Conservation (phyloP, 1,140 invertebrate genomes). For the Euschistus heros region DNA sequence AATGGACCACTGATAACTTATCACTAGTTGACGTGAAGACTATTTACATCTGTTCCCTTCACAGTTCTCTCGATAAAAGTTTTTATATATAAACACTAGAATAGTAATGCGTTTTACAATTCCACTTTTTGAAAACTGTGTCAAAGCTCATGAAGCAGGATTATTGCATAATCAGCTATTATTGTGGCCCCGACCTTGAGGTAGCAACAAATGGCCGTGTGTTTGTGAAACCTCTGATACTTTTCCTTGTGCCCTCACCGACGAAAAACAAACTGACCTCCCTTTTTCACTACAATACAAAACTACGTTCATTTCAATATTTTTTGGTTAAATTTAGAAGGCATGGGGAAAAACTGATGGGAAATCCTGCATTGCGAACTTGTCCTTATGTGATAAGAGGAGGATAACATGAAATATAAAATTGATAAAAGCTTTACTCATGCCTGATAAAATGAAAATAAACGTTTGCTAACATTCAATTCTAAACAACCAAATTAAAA, state of each 20-base stretch:
- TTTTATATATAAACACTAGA: background rate
- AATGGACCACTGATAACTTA: background rate
- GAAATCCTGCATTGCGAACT: too few species aligned
- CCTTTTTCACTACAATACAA: too few species aligned
- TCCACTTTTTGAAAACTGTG: slow-evolving; percentile 3
- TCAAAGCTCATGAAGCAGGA: slow-evolving; percentile 10
- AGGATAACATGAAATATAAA: too few species aligned
- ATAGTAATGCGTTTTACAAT: too few species aligned
- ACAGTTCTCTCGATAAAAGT: background rate
- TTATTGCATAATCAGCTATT: slow-evolving; percentile 17
- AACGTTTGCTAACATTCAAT: too few species aligned
- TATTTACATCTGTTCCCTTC: background rate
- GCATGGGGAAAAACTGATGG: too few species aligned
- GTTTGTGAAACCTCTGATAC: slow-evolving; percentile 13
- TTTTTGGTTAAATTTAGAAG: too few species aligned
- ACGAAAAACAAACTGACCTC: background rate
- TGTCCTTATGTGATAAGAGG: too few species aligned
- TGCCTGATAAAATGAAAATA: too few species aligned
- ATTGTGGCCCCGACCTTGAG: slow-evolving; percentile 15
- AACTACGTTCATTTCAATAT: too few species aligned
- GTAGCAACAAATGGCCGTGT: slow-evolving; percentile 13
- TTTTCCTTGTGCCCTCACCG: background rate
- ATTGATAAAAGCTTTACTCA: too few species aligned
- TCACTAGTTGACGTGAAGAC: background rate
- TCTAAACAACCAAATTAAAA: too few species aligned